Base-by-base conservation (phyloP, 2,888 invertebrate genomes). In the Aporophyla lueneburgensis region DNA sequence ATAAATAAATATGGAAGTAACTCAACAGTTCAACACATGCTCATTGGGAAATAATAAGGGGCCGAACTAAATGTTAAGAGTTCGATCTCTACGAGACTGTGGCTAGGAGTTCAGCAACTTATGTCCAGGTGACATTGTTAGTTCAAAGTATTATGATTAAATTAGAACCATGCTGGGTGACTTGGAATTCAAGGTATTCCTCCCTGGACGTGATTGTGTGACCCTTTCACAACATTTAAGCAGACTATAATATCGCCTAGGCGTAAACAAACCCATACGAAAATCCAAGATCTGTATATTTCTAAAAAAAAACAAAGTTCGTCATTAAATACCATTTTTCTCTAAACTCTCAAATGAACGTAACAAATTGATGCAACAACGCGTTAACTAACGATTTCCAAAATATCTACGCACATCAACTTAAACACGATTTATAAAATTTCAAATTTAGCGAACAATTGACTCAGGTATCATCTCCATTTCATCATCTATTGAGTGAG, bases 1-100 rank as follows among this genome's bases (percentile, higher is more conserved):
- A 95, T 96, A 91, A 95, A 95, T 95, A 92, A 90, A 89, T 88
- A 91, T 86, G 90, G 86, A 87, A 76, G 72, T 86, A 92, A 90
- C 86, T 88, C 68, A 90, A 91, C 80, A 81, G 73, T 77, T 63
- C 24, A 83, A 83, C 75, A 76, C 93, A 93, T 93, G 94, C 92
- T 88, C 87, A 79, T 88, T 83, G 83, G 78, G 78, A 90, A 90
- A 87, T 83, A 70, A 85, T 74, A 89, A 86, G 86, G 87, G 86
- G 71, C 61, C 68, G 54, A 78, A 79, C 61, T 27, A 68, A 80
- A 86, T 24, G 65, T 66, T 66, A 65, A 33, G 74, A 74, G 75
- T 70, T 74, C 71, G 63, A 71, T 67, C 43, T 74, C 59, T 72
- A 65, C 53, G 49, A 79, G 78, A 65, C 62, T 51, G 46, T 24